Evolutionary conservation across 2,113 vertebrate genomes (phyloP), one percentile per base, ranked within the genome.

Genomic region (Rhinopomastus cyanomelas): DNA sequence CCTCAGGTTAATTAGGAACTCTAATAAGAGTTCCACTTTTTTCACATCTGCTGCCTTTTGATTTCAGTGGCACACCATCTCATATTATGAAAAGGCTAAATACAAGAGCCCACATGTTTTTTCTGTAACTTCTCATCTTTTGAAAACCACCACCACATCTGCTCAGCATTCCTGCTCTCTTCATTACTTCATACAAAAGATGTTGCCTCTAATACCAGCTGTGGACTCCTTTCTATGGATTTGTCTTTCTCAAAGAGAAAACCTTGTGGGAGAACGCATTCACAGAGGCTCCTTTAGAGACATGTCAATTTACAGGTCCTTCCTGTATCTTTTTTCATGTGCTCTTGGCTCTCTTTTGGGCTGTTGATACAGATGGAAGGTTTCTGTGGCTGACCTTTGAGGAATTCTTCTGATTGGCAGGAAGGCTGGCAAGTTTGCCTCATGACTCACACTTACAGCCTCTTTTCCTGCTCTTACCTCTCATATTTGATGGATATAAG

Each of bases 311-410:
- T 84, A 7, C 36, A 79, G 65, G 36, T 86, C 57, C 3, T 13
- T 85, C 65, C 49, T 26, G n/a, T 81, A 59, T 36, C 42, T 42
- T 25, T 42, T 85, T 62, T 27, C 26, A 8, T 2, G 4, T 60
- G 57, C 53, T 78, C 19, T 68, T 85, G 68, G 18, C n/a, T 74
- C 21, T 62, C 16, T 77, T n/a, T 44, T 74, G 55, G 44, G 39
- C 44, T 92, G 77, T 81, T 96, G 90, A 78, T 90, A 78, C 49
- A 92, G 73, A 81, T 49, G 49, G 44, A 57, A 30, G 22, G 15
- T 62, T 95, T 89, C 67, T 85, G 81, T 76, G 86, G 46, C 64
- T 82, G 85, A 85, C 65, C 88, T 90, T 77, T 71, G 57, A 89
- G 61, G 74, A 88, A 87, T 95, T 78, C 62, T 79, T 84, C 68